Percentiles rank a stretch among this genome's conserved stretches.
phyloP scores from a whole-genome alignment of 2,113 vertebrate genomes.

The Poecilia latipinna region DNA sequence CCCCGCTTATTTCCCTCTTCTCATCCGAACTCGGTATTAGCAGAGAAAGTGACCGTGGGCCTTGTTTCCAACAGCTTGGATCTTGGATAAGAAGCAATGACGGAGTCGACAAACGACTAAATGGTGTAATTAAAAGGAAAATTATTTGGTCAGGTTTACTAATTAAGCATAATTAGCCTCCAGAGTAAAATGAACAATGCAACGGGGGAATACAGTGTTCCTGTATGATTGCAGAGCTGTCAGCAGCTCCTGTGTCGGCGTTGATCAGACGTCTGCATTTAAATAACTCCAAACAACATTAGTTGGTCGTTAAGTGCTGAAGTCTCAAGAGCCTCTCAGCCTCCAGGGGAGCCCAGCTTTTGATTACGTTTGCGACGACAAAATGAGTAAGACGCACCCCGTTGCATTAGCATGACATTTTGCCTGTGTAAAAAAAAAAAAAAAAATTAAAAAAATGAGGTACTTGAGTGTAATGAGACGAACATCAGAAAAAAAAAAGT shows the following conservation, averaged over 20 bases:
- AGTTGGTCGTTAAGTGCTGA: constrained; percentile 2
- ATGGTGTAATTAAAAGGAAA: constrained; percentile 24
- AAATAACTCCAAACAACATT: constrained; percentile 25
- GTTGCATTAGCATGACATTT: not conserved
- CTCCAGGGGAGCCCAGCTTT: constrained; percentile 14
- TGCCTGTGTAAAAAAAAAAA: not conserved
- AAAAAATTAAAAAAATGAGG: no score
- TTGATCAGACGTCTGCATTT: constrained; percentile 13
- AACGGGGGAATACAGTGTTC: constrained; percentile 3
- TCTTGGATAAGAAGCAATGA: not conserved
- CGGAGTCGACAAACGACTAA: not conserved
- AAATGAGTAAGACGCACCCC: not conserved
- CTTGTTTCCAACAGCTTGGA: not conserved
- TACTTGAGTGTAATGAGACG: not conserved
- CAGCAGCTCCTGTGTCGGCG: not conserved
- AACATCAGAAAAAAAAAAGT: not conserved
- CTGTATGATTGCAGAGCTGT: constrained; percentile 2
- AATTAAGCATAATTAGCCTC: constrained; percentile 36
- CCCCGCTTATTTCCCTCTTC: not conserved
- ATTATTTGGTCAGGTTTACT: constrained; percentile 2
- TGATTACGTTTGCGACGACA: constrained; percentile 32
- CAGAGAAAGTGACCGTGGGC: not conserved
- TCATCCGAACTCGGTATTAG: not conserved
- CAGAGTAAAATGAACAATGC: not conserved
- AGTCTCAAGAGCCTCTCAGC: constrained; percentile 14